Evolutionary conservation across 2,113 vertebrate genomes (phyloP), one percentile per base, ranked within the genome.

Genomic region (Poeciliopsis prolifica): DNA sequence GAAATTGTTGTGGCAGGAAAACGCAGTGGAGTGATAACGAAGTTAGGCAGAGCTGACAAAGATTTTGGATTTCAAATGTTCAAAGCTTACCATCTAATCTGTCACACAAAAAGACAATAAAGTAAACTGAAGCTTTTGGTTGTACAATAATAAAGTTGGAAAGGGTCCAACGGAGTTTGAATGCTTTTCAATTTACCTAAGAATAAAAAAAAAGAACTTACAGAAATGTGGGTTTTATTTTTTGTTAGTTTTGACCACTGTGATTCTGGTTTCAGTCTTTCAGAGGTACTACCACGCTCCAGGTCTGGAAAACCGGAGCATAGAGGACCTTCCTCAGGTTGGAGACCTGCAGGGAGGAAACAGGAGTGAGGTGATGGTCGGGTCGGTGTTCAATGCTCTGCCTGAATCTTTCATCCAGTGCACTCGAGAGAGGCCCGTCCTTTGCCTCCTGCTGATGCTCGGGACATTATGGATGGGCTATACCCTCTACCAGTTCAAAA

Each of bases 401-500:
- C 89, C 92, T 0, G 92, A 94, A 70, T 75, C 93, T 65, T 4
- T 93, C 0, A 87, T 90, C 75, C 93, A 95, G 29, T 94, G 95
- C 10, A 95, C 94, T n/a, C 94, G 95, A 19, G 98, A 97, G 70
- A 95, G 96, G 0, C 97, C 97, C 0, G 91, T 99, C 64, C 96
- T 99, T 77, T 98, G 96, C 86, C 95, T 99, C 67, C 95, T 99
- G 81, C 86, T 99, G 86, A 99, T 98, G 97, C 86, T 99, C 77
- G 98, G 98, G n/a, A 99, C 98, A 0, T 91, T 99, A 10, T 99
- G 98, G 98, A 95, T 99, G 68, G 96, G 98, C 48, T 96, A 98
- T 90, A 99, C 98, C 1, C 95, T 99, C 78, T 99, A 98, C 89
- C 97, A 99, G 93, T 98, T 99, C 91, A 98, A 96, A 86, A 94